Conservation (phyloP, 2,113 vertebrate species). For the Anguilla japonica region DNA sequence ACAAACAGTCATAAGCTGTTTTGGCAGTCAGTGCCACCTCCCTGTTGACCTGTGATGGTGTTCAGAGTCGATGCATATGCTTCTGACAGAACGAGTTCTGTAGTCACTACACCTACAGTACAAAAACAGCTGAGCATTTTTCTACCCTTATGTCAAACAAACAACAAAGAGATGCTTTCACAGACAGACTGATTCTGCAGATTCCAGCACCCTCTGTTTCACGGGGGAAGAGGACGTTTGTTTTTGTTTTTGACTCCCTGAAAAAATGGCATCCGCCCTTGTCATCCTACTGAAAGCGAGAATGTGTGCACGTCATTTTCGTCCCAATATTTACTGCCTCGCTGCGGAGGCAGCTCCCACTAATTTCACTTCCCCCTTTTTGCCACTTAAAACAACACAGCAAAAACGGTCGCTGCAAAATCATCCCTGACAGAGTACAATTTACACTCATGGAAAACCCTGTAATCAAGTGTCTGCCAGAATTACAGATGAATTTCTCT, state of each 20-base stretch:
- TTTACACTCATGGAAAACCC: too few relatives aligned
- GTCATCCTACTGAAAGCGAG: background rate
- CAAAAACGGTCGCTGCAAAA: too few relatives aligned
- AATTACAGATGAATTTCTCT: too few relatives aligned
- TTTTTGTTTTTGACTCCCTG: background rate
- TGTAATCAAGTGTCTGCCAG: too few relatives aligned
- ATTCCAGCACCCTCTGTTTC: background rate
- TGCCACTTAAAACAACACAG: background rate
- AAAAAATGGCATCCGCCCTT: slow-evolving; percentile 5
- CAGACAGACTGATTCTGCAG: background rate
- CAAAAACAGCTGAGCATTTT: background rate
- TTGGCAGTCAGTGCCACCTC: too few relatives aligned
- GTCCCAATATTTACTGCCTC: too few relatives aligned
- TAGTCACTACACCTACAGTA: background rate
- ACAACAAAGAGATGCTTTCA: background rate
- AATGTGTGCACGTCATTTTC: background rate
- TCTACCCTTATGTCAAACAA: background rate
- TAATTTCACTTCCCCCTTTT: background rate
- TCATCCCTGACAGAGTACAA: too few relatives aligned
- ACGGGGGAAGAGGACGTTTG: background rate
- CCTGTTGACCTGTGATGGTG: background rate
- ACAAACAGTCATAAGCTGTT: background rate
- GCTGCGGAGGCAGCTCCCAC: too few relatives aligned
- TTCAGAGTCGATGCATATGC: background rate
- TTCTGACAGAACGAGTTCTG: background rate